Conservation (phyloP, 2,113 vertebrate species). For the Forbesichthys agassizii region DNA sequence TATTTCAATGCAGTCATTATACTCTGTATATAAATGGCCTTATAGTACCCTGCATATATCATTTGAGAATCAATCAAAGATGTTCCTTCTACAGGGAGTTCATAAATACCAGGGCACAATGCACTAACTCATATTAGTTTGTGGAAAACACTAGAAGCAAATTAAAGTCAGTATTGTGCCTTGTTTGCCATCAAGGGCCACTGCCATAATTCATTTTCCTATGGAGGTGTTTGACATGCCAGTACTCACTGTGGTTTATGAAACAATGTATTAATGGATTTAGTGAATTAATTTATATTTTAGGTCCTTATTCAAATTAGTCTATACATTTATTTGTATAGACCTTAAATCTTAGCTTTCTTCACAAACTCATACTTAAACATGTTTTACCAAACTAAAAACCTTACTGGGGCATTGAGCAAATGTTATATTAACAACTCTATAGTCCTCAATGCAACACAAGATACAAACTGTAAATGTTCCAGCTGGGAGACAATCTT, state of each 20-base stretch:
- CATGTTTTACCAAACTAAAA: too few relatives aligned
- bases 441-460: too few relatives aligned
- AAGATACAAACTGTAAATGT: too few relatives aligned
- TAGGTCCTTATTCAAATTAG: too few relatives aligned
- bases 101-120: conserved; percentile 16
- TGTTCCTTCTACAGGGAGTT: conserved; percentile 9
- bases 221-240: conserved; percentile 9
- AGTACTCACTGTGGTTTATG: conserved; percentile 12
- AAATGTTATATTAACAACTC: too few relatives aligned
- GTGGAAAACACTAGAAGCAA: conserved; percentile 9
- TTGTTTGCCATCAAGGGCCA: conserved; percentile 18
- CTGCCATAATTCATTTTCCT: conserved; percentile 10
- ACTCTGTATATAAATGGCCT: conserved; percentile 3
- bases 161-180: conserved; percentile 8
- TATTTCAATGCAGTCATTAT: conserved; percentile 16
- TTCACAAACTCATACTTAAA: too few relatives aligned
- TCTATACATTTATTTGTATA: too few relatives aligned
- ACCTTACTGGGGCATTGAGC: too few relatives aligned
- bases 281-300: too few relatives aligned
- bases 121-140: background rate
- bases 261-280: background rate
- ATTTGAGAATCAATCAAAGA: conserved; percentile 28
- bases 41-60: conserved; percentile 21
- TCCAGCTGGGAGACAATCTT: too few relatives aligned
- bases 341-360: too few relatives aligned